Base-by-base conservation (phyloP, 2,113 vertebrate species). In the Gadus chalcogrammus region DNA sequence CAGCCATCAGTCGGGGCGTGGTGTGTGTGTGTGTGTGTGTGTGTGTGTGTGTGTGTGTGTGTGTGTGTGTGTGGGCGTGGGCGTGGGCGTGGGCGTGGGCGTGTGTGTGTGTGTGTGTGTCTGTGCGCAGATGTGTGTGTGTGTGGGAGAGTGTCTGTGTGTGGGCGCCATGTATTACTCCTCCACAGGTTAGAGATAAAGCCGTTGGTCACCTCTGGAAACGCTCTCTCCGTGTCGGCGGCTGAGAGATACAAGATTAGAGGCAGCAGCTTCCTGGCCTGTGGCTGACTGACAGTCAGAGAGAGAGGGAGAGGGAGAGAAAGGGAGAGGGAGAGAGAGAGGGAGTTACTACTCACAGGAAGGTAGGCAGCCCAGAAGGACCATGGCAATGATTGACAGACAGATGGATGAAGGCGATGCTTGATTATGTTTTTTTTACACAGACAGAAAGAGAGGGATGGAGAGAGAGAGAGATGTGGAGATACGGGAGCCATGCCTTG, bases 181-280 rank as follows among this genome's bases (percentile, higher is more conserved):
- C 69, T 83, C 73, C 83, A 83, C 82, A 80, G 82, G 85, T 87
- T 74, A 69, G 71, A 77, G 89, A 90, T 90, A 89, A 89, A 88
- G 77, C 82, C 68, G 67, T 78, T 65, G 76, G 83, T 80, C 77
- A 75, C 78, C 20, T 20, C 63, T 65, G 67, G 77, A 81, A 77
- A 83, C 68, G 53, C 73, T 78, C 85, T 82, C 81, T 77, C 74
- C 17, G 72, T 78, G 74, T 86, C 81, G 82, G 78, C 75, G 72
- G 84, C 78, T 81, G 77, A 85, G 76, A 83, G 82, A 88, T 88
- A 85, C 83, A 88, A 88, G 88, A 89, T 90, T 84, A 89, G 70
- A 80, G 76, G 69, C 81, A 75, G 65, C 79, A 53, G 79, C 79
- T 67, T 71, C 35, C n/a, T 68, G 75, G 67, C 75, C 76, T 22